Evolutionary conservation across 2,113 vertebrate species (phyloP).

Genomic region (Chlorocebus sabaeus): DNA sequence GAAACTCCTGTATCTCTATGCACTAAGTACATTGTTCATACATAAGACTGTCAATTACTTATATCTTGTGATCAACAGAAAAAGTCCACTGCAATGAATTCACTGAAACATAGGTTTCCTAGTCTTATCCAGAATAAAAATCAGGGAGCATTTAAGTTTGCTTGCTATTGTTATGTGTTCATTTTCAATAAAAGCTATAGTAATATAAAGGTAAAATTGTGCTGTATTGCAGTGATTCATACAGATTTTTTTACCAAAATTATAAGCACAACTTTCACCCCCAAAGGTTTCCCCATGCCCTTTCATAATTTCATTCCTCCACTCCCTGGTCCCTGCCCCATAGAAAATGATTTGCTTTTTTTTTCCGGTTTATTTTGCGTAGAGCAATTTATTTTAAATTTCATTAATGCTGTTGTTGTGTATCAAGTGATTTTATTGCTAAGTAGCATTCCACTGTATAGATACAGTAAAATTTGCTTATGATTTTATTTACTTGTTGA

Average conservation of each 20-base stretch:
- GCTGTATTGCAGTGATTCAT: background rate
- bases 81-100: background rate
- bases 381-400: background rate
- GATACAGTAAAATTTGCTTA: background rate
- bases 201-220: background rate
- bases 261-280: background rate
- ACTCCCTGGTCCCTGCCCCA: too few relatives aligned
- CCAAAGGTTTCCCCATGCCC: background rate
- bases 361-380: background rate
- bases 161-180: background rate
- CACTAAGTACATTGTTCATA: conserved; percentile 33
- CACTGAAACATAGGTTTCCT: background rate
- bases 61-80: background rate
- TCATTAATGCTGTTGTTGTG: background rate
- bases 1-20: conserved; percentile 56
- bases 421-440: background rate
- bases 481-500: background rate
- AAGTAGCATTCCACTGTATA: background rate
- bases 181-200: background rate
- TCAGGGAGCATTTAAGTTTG: background rate
- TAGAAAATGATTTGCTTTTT: background rate
- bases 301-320: background rate
- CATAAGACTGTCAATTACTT: conserved; percentile 24
- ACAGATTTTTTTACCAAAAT: conserved; percentile 2
- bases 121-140: background rate